phyloP scores from a whole-genome alignment of 2,113 vertebrate genomes.

The Hippocampus zosterae region DNA sequence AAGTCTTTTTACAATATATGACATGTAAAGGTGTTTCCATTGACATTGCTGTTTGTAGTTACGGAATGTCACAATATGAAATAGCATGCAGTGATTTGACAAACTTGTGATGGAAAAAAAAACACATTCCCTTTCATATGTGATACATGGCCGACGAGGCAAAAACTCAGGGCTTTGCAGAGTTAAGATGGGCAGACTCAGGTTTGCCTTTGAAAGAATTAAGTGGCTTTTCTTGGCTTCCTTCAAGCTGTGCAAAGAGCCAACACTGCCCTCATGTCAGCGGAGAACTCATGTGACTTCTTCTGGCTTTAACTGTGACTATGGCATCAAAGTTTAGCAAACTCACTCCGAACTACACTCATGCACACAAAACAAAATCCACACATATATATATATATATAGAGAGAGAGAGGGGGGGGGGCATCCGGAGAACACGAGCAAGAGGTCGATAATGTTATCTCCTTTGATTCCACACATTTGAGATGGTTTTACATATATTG shows the following conservation, averaged over 20 bases:
- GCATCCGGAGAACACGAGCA: slow-evolving; percentile 13
- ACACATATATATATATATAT: too few relatives aligned
- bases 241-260: slow-evolving; percentile 53
- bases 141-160: slow-evolving; percentile 54
- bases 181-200: slow-evolving; percentile 56
- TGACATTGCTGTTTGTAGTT: slow-evolving; percentile 18
- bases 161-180: slow-evolving; percentile 66
- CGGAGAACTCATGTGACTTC: slow-evolving; percentile 24
- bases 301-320: slow-evolving; percentile 64
- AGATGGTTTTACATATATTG: slow-evolving; percentile 17
- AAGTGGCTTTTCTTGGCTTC: slow-evolving; percentile 49
- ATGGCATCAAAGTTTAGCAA: slow-evolving; percentile 18
- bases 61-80: slow-evolving; percentile 10
- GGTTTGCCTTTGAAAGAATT: slow-evolving; percentile 48
- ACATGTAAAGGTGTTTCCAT: slow-evolving; percentile 5
- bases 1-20: slow-evolving; percentile 5
- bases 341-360: slow-evolving; percentile 2
- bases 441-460: slow-evolving; percentile 12
- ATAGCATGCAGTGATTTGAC: slow-evolving; percentile 22
- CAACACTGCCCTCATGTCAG: slow-evolving; percentile 38
- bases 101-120: slow-evolving; percentile 1
- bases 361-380: background rate
- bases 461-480: slow-evolving; percentile 25
- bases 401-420: background rate
- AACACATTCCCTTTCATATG: slow-evolving; percentile 56